A percentile compares a stretch with the other conserved stretches of the same genome.
These are phyloP conservation scores for Callimico goeldii DNA, from an alignment of 2,797 vertebrate genomes.

Conservation along the genomic window DNA sequence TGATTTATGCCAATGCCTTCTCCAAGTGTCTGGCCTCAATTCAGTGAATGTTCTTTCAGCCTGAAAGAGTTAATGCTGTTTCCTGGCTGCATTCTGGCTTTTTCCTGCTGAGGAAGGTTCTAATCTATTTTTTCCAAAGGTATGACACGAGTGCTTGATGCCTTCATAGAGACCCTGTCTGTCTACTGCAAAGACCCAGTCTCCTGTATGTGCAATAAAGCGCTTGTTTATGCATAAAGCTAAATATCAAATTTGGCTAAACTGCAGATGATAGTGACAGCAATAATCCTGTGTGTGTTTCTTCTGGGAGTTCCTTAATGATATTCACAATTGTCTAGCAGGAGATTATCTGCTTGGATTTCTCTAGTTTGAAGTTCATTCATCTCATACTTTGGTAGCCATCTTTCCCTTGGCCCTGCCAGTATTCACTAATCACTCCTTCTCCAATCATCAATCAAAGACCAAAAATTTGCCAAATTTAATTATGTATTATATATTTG, in stretches of 20 bases:
- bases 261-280: background rate
- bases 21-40: background rate
- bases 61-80: background rate
- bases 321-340: background rate
- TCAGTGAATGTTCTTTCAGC: background rate
- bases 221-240: background rate
- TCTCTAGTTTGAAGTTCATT: background rate
- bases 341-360: background rate
- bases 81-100: background rate
- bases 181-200: background rate
- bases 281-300: background rate
- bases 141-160: background rate
- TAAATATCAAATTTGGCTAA: background rate
- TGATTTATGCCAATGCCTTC: background rate
- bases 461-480: background rate
- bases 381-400: background rate
- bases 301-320: background rate
- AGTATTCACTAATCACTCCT: background rate
- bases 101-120: background rate
- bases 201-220: background rate
- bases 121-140: background rate
- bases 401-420: too few species aligned
- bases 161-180: background rate
- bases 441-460: background rate
- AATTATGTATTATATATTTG: background rate